Evolutionary conservation across 2,888 invertebrate genomes (phyloP).

Genomic region (Drosophila neotestacea): DNA sequence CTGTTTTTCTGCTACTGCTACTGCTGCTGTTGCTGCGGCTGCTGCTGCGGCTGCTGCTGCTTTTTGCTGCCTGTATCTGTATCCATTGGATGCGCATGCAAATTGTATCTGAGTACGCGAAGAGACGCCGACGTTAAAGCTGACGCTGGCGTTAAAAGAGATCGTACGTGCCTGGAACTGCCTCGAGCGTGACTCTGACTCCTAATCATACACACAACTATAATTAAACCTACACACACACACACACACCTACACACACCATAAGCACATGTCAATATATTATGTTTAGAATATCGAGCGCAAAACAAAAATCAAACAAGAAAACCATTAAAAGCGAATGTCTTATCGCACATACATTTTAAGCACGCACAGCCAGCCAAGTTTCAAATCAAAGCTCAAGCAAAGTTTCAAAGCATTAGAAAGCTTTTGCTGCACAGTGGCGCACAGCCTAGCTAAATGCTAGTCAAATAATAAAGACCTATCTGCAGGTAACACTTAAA

Average conservation of each 20-base stretch:
- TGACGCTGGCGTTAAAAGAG: conserved; percentile 5
- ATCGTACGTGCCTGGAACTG: conserved; percentile 55
- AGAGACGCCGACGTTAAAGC: neutral
- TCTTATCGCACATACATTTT: conserved; percentile 33
- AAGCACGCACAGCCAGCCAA: conserved; percentile 45
- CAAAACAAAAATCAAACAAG: conserved; percentile 44
- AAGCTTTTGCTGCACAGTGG: conserved; percentile 49
- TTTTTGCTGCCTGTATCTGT: conserved; percentile 4
- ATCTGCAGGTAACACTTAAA: neutral
- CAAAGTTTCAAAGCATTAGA: conserved; percentile 20
- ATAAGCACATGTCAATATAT: conserved; percentile 5
- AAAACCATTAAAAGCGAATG: neutral
- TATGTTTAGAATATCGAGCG: conserved; percentile 52
- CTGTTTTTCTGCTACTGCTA: neutral
- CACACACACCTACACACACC: neutral
- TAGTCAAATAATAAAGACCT: neutral
- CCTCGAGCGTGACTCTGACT: conserved; percentile 25
- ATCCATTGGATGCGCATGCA: conserved; percentile 33
- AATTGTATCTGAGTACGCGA: conserved; percentile 22
- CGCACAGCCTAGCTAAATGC: neutral
- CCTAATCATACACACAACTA: conserved; percentile 33
- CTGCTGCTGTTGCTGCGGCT: neutral
- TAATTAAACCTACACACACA: conserved; percentile 6
- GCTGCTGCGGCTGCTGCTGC: neutral
- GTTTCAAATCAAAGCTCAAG: conserved; percentile 52